Evolutionary conservation across 2,888 invertebrate species (phyloP), one percentile per base, ranked within the genome.

Genomic region (Apotomis turbidana): DNA sequence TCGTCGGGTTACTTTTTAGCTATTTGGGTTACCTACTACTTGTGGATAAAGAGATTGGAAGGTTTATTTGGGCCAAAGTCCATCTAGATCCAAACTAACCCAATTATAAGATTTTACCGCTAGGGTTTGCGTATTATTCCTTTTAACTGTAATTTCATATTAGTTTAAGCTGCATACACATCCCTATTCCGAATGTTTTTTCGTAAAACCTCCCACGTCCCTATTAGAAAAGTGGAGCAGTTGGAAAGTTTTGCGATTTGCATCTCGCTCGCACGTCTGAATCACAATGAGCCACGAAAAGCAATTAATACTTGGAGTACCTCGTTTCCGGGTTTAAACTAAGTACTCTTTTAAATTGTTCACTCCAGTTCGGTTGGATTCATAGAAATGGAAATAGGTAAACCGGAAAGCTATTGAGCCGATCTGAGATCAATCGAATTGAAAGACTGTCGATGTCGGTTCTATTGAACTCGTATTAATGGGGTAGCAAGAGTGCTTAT

Each of bases 301-400:
- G 91, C 92, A 92, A 92, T 92, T 92, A 92, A 91, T 92, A 91
- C 91, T 91, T 90, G 84, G 90, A 91, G 90, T 90, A 87, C 85
- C 86, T 85, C 85, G 87, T 89, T 90, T 90, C 88, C 87, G 88
- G 88, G 87, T 90, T 89, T 83, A 89, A 90, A 90, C 87, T 89
- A 90, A 90, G 89, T 89, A 90, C 90, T 91, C 90, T 89, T 91
- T 90, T 88, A 88, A 90, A 89, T 89, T 90, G 72, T 88, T 89
- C 87, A 85, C 87, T 85, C 86, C 86, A 85, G 72, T 72, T 72
- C 59, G n/a, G 72, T 72, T 72, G 58, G 36, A 72, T 63, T 68
- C 51, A 67, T 68, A 72, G 68, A 68, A 62, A 72, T 68, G 71
- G 67, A 68, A 72, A 72, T 72, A 71, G 57, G 71, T 57, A 68